A percentile compares a stretch with the other conserved stretches of the same genome.
phyloP scores from a whole-genome alignment of 2,797 vertebrate genomes.

The Pogonophryne albipinna region DNA sequence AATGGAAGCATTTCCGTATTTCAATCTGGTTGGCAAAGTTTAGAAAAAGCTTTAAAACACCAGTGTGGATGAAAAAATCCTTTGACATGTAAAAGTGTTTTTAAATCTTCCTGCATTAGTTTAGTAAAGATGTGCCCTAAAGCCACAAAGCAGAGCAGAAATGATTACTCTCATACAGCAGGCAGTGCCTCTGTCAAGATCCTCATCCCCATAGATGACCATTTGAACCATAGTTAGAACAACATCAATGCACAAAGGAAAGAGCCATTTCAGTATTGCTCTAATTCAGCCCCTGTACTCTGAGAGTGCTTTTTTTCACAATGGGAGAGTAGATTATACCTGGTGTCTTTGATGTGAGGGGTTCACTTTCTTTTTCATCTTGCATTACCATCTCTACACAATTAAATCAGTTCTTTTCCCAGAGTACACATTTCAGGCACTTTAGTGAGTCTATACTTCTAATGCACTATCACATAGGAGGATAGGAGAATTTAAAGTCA shows the following conservation, averaged over 20 bases:
- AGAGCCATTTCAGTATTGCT: constrained; percentile 13
- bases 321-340: background rate
- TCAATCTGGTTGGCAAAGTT: background rate
- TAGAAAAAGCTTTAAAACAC: background rate
- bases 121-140: background rate
- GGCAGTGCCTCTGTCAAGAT: background rate
- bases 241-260: background rate
- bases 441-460: background rate
- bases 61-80: background rate
- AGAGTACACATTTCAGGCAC: too few relatives aligned
- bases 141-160: background rate
- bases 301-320: constrained; percentile 12
- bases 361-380: constrained; percentile 1
- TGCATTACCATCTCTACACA: background rate
- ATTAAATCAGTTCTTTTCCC: background rate
- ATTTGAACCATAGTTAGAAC: background rate
- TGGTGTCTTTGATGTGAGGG: background rate
- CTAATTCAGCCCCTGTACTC: constrained; percentile 5
- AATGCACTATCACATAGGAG: background rate
- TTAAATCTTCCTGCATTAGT: constrained; percentile 5
- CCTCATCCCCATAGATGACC: background rate
- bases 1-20: background rate
- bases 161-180: background rate
- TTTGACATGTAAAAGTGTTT: background rate
- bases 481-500: too few relatives aligned